These are phyloP conservation scores for Atherinomorus stipes DNA, from an alignment of 2,113 vertebrate species.

Conservation along the genomic window DNA sequence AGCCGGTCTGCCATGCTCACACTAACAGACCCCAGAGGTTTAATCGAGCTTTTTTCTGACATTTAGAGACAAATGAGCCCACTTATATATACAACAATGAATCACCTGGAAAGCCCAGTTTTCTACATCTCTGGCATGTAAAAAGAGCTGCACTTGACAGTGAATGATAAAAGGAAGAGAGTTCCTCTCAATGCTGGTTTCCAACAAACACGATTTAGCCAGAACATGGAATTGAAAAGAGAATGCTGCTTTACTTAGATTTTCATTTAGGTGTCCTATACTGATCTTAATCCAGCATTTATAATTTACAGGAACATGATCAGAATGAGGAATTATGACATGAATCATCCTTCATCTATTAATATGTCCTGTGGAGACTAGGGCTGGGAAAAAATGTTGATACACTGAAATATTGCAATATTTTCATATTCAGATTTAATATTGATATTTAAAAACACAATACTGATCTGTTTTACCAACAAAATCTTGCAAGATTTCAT, in stretches of 20 bases:
- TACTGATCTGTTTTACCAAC: too few species aligned
- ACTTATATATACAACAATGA: constrained; percentile 38
- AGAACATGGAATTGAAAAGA: neutral
- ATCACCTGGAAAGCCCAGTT: constrained; percentile 7
- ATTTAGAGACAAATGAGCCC: constrained; percentile 33
- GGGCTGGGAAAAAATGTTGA: too few species aligned
- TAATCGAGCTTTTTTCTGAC: constrained; percentile 66
- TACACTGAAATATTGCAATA: too few species aligned
- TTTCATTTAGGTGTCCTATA: neutral
- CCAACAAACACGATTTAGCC: neutral
- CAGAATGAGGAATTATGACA: too few species aligned
- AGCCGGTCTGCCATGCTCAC: constrained; percentile 3
- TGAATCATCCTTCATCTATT: too few species aligned
- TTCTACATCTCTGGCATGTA: neutral
- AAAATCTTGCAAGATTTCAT: too few species aligned
- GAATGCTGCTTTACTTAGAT: neutral
- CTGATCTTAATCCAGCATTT: too few species aligned
- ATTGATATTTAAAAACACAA: too few species aligned
- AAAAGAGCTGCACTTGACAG: constrained; percentile 3
- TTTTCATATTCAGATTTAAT: too few species aligned
- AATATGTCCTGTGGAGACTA: too few species aligned
- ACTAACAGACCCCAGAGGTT: constrained; percentile 37
- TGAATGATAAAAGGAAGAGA: neutral
- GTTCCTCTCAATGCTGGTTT: neutral
- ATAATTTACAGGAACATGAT: too few species aligned